Evolutionary conservation across 1,140 invertebrate genomes (phyloP).

Genomic region (Dendrolimus kikuchii): DNA sequence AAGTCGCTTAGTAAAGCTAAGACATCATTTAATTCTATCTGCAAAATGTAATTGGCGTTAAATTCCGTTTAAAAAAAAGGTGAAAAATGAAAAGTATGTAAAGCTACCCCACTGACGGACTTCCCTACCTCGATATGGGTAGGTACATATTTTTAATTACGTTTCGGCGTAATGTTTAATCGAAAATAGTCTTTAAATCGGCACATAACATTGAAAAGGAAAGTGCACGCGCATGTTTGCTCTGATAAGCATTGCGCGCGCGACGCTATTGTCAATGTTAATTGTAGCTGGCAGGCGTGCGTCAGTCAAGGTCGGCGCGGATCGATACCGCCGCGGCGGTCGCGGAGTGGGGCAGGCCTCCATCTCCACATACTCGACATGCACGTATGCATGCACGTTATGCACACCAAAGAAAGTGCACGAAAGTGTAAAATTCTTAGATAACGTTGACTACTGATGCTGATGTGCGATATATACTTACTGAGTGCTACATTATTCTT

Average conservation of each 20-base stretch:
- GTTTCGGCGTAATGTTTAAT: neutral
- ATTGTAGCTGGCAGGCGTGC: constrained; percentile 40
- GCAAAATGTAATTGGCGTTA: too few relatives aligned
- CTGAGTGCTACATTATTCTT: constrained; percentile 17
- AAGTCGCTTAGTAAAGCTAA: neutral
- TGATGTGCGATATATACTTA: constrained; percentile 8
- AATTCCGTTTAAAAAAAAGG: too few relatives aligned
- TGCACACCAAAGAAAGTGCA: constrained; percentile 51
- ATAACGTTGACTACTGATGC: constrained; percentile 19
- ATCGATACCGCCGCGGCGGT: constrained; percentile 36
- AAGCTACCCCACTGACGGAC: too few relatives aligned
- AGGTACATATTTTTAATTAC: too few relatives aligned
- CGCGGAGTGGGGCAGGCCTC: constrained; percentile 17
- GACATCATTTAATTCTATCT: too few relatives aligned
- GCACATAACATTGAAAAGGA: constrained; percentile 27
- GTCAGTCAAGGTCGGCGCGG: constrained; percentile 53
- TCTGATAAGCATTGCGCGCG: constrained; percentile 33
- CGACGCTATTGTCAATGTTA: constrained; percentile 52
- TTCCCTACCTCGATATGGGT: too few relatives aligned
- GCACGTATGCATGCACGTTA: constrained; percentile 45
- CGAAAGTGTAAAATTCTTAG: constrained; percentile 61
- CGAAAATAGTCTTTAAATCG: neutral
- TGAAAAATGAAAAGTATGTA: too few relatives aligned
- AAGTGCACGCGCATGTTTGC: constrained; percentile 23
- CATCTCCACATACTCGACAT: constrained; percentile 18